A percentile compares a stretch with the other conserved stretches of the same genome.
Evolutionary conservation across 2,888 invertebrate species (phyloP).

Genomic region (Melieria omissa): DNA sequence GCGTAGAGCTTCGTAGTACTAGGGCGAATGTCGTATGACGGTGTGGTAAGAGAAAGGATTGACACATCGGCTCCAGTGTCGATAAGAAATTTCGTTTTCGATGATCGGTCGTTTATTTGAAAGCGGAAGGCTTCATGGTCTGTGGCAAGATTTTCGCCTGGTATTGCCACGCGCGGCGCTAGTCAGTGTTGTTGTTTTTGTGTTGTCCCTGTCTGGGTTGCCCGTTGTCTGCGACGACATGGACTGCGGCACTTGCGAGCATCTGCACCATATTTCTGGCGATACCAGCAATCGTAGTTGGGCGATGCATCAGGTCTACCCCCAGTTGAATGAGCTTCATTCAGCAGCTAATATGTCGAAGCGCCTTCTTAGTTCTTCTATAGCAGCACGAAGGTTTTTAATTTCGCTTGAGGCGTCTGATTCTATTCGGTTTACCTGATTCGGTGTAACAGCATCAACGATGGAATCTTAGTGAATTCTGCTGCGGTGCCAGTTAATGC

Average conservation of each 20-base stretch:
- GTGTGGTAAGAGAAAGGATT: not conserved
- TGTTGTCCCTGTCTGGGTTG: not conserved
- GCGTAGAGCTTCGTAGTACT: slow-evolving; percentile 18
- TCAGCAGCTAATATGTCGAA: slow-evolving; percentile 11
- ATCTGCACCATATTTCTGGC: slow-evolving; percentile 1
- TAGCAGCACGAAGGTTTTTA: slow-evolving; percentile 2
- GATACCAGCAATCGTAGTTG: slow-evolving; percentile 11
- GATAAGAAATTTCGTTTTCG: slow-evolving; percentile 9
- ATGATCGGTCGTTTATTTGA: slow-evolving; percentile 17
- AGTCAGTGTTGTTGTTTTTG: not conserved
- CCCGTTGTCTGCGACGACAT: slow-evolving; percentile 7
- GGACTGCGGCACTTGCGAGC: slow-evolving; percentile 32
- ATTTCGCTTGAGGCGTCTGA: slow-evolving; percentile 7
- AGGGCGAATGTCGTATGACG: not conserved
- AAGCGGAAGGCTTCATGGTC: slow-evolving; percentile 21
- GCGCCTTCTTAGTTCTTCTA: slow-evolving; percentile 14
- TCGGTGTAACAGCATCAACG: slow-evolving; percentile 20
- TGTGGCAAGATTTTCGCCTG: not conserved
- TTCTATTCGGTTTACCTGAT: slow-evolving; percentile 3
- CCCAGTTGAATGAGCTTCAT: not conserved
- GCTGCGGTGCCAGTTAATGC: slow-evolving; percentile 18
- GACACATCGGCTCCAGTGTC: slow-evolving; percentile 24
- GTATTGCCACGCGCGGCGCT: not conserved
- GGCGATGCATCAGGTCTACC: not conserved
- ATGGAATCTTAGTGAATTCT: slow-evolving; percentile 26